phyloP scores from a whole-genome alignment of 2,797 vertebrate species.

The Lophotriccus pileatus region DNA sequence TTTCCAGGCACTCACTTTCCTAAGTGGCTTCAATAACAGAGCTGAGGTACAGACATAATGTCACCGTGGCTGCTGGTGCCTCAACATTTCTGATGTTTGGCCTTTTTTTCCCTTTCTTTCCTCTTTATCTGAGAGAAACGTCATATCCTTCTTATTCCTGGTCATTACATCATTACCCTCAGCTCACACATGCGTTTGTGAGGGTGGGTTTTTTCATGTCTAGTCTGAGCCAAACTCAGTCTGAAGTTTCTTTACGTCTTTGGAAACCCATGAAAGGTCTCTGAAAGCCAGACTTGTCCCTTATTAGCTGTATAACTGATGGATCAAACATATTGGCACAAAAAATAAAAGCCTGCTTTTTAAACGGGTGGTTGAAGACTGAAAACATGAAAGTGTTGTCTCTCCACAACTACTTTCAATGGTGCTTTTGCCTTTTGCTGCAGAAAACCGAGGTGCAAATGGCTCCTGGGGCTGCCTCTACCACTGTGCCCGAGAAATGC shows the following conservation, averaged over 20 bases:
- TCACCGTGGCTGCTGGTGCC: not conserved
- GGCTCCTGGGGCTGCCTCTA: not conserved
- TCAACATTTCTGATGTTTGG: not conserved
- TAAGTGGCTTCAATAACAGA: not conserved
- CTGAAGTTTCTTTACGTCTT: not conserved
- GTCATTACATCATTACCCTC: not conserved
- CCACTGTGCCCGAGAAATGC: not conserved
- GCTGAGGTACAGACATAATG: not conserved
- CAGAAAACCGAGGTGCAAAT: not conserved
- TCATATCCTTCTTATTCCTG: not conserved
- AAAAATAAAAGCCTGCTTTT: not conserved
- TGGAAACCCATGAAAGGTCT: conserved; percentile 28
- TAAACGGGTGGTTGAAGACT: not conserved
- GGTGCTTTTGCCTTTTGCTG: not conserved
- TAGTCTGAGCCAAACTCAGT: not conserved
- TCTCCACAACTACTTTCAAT: not conserved
- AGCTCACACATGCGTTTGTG: not conserved
- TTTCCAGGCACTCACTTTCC: not conserved
- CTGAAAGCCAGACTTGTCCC: not conserved
- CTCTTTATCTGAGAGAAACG: not conserved
- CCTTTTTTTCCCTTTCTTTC: not conserved
- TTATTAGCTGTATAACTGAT: not conserved
- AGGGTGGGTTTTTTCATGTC: not conserved
- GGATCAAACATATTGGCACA: not conserved
- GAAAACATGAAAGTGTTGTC: not conserved